These are phyloP conservation scores for Clepsis dumicolana DNA, from an alignment of 2,888 invertebrate genomes.

Conservation along the genomic window DNA sequence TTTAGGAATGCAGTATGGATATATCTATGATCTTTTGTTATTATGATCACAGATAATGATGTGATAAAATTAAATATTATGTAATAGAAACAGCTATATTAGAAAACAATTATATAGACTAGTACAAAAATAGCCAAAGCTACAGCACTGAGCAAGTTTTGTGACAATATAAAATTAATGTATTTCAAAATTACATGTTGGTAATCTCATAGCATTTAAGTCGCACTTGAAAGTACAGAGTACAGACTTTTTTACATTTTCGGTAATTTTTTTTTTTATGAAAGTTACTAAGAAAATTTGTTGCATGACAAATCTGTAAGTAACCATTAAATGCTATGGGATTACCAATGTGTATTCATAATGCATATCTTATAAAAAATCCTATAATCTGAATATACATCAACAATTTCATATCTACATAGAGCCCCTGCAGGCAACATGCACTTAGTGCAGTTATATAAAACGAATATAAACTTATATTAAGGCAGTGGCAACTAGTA, in stretches of 20 bases:
- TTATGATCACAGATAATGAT: background rate
- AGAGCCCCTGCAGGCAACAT: conserved; percentile 52
- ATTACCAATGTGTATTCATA: conserved; percentile 20
- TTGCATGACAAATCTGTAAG: no score
- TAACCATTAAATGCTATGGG: no score
- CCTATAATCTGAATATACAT: conserved; percentile 46
- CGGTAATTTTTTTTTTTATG: no score
- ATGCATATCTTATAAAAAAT: conserved; percentile 36
- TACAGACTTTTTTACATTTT: no score
- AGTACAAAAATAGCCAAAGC: conserved; percentile 84
- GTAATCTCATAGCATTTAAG: no score
- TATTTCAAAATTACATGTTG: conserved; percentile 47
- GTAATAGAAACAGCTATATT: conserved; percentile 74
- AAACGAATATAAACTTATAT: conserved; percentile 27
- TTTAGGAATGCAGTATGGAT: no score
- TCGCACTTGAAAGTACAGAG: no score
- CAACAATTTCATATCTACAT: conserved; percentile 31
- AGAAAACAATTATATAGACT: conserved; percentile 77
- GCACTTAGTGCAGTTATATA: conserved; percentile 61
- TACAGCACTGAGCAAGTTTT: conserved; percentile 81
- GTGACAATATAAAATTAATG: conserved; percentile 66
- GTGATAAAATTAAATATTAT: conserved; percentile 19
- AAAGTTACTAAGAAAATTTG: no score
- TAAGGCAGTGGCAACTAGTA: conserved; percentile 49
- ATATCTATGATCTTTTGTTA: no score